Percentiles rank a stretch among this genome's conserved stretches.
These are phyloP conservation scores for Haliaeetus leucogaster DNA, from an alignment of 2,113 vertebrate species.

Conservation along the genomic window DNA sequence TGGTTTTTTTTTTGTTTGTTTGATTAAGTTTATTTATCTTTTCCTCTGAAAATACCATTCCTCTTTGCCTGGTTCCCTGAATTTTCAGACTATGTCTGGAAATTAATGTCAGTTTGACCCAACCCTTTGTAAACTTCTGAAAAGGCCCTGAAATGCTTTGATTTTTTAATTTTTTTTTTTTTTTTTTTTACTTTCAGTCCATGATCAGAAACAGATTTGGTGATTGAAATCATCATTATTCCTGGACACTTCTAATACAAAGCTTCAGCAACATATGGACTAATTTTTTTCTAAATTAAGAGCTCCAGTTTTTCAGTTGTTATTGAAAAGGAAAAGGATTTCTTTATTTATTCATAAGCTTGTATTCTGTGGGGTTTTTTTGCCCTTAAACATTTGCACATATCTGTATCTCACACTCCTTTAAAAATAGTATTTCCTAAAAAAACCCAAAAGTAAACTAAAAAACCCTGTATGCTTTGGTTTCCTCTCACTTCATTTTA, in stretches of 20 bases:
- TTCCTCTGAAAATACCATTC: not conserved
- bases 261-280: not conserved
- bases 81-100: not conserved
- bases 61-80: not conserved
- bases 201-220: not conserved
- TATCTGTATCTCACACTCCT: not conserved
- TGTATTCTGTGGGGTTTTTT: fast-evolving
- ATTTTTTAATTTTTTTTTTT: not conserved
- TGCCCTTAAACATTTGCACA: not conserved
- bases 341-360: not conserved
- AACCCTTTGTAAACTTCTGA: not conserved
- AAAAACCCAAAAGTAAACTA: fast-evolving
- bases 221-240: not conserved
- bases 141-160: not conserved
- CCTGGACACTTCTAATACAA: not conserved
- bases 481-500: not conserved
- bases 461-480: fast-evolving
- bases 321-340: not conserved
- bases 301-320: not conserved
- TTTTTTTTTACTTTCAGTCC: not conserved
- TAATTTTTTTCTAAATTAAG: not conserved
- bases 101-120: not conserved
- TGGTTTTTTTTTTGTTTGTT: not conserved
- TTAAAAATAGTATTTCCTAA: not conserved
- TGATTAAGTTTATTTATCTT: not conserved